A percentile compares a stretch with the other conserved stretches of the same genome.
Evolutionary conservation across 1,140 invertebrate species (phyloP).

Genomic region (Drosophila nikananu): DNA sequence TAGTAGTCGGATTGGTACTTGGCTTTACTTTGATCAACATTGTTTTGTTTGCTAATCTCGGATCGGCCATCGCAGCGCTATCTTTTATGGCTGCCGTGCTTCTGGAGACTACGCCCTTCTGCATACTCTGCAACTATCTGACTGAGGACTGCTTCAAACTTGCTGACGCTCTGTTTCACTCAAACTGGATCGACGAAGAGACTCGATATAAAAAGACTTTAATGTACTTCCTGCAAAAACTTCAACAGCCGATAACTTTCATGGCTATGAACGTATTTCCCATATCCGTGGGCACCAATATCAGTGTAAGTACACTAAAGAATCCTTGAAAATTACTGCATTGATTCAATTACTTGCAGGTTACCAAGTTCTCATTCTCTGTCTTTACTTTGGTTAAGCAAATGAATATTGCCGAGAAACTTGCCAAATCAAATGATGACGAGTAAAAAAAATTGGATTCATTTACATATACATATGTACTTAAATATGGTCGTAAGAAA

Average conservation of each 20-base stretch:
- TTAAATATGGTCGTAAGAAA: no score
- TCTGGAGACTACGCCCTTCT: conserved; percentile 68
- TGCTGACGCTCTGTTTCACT: conserved; percentile 60
- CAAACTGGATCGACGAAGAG: conserved; percentile 63
- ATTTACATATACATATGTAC: no score
- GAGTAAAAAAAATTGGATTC: neutral
- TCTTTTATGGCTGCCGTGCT: conserved; percentile 61
- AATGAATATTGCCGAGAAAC: conserved; percentile 68
- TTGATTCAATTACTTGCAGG: conserved; percentile 26
- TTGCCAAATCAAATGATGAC: conserved; percentile 28
- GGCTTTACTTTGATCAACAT: conserved; percentile 71
- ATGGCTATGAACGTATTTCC: conserved; percentile 66
- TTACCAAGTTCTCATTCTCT: conserved; percentile 70
- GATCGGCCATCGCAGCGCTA: conserved; percentile 55
- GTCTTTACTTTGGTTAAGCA: conserved; percentile 70
- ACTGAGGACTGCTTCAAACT: conserved; percentile 55
- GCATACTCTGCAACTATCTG: conserved; percentile 68
- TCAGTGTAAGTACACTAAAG: conserved; percentile 43
- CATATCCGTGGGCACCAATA: conserved; percentile 71
- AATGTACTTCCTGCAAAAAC: conserved; percentile 55
- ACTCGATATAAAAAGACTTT: conserved; percentile 57
- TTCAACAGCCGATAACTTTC: conserved; percentile 66
- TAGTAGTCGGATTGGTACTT: conserved; percentile 62
- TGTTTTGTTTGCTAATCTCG: conserved; percentile 60
- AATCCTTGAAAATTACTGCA: neutral